A percentile compares a stretch with the other conserved stretches of the same genome.
These are phyloP conservation scores for Embiotoca jacksoni DNA, from an alignment of 2,113 vertebrate genomes.

Conservation along the genomic window DNA sequence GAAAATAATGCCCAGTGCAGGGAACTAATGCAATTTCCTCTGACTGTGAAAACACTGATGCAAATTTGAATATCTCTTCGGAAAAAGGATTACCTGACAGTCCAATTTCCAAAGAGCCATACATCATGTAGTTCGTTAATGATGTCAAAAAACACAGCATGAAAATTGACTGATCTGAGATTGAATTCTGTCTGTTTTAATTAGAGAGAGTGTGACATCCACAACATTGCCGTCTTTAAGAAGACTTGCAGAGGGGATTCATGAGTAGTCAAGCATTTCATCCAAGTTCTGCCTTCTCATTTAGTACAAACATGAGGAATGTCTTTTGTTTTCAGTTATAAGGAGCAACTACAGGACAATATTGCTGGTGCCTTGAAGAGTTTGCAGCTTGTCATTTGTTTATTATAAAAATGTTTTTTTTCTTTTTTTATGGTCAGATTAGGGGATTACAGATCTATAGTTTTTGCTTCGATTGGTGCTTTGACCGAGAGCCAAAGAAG, in stretches of 20 bases:
- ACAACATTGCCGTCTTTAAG: not conserved
- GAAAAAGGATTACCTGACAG: not conserved
- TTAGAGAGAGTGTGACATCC: not conserved
- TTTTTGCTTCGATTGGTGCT: no score
- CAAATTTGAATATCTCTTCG: conserved; percentile 15
- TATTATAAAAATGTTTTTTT: no score
- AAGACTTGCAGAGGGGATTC: conserved; percentile 8
- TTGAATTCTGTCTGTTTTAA: not conserved
- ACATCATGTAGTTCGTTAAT: not conserved
- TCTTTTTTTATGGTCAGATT: no score
- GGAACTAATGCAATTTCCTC: conserved; percentile 32
- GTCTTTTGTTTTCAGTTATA: not conserved
- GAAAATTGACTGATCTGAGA: not conserved
- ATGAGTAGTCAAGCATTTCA: conserved; percentile 4
- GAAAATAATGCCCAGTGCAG: conserved; percentile 13
- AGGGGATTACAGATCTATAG: no score
- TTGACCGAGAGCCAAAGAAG: no score
- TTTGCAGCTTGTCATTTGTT: no score
- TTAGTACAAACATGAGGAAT: not conserved
- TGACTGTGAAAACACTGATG: conserved; percentile 23
- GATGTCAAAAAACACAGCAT: not conserved
- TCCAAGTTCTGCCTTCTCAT: not conserved
- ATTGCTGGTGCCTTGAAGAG: no score
- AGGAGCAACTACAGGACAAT: not conserved
- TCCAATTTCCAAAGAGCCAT: conserved; percentile 11